Evolutionary conservation across 2,113 vertebrate genomes (phyloP).

Genomic region (Myrmecophaga tridactyla): DNA sequence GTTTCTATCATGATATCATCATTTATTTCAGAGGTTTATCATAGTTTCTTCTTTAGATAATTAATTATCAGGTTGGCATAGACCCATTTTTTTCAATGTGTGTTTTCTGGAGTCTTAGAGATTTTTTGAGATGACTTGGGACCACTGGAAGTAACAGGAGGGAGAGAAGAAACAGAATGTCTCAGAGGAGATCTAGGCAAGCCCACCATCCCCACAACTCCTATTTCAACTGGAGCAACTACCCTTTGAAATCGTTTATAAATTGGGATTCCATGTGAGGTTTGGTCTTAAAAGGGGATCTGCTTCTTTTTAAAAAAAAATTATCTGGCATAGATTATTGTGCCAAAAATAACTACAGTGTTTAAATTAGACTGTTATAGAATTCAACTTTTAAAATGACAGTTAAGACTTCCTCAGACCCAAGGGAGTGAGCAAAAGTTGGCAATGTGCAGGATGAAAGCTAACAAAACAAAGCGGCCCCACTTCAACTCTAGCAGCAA

Average conservation of each 20-base stretch:
- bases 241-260: not conserved
- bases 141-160: not conserved
- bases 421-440: not conserved
- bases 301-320: conserved; percentile 33
- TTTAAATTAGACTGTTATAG: not conserved
- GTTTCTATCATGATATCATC: not conserved
- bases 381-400: conserved; percentile 22
- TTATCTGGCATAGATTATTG: not conserved
- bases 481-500: fast-evolving
- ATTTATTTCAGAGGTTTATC: not conserved
- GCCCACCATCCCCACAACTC: not conserved
- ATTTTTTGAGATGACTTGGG: not conserved
- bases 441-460: not conserved
- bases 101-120: not conserved
- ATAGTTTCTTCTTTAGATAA: conserved; percentile 21
- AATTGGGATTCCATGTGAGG: not conserved
- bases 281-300: not conserved
- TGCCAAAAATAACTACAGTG: conserved; percentile 19
- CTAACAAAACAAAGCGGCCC: not conserved
- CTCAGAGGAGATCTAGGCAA: not conserved
- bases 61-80: not conserved
- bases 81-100: not conserved
- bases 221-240: not conserved
- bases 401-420: not conserved
- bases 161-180: not conserved